Percentiles rank a stretch among this genome's conserved stretches.
Conservation (phyloP, 2,113 vertebrate genomes). For the Delphinus delphis region DNA sequence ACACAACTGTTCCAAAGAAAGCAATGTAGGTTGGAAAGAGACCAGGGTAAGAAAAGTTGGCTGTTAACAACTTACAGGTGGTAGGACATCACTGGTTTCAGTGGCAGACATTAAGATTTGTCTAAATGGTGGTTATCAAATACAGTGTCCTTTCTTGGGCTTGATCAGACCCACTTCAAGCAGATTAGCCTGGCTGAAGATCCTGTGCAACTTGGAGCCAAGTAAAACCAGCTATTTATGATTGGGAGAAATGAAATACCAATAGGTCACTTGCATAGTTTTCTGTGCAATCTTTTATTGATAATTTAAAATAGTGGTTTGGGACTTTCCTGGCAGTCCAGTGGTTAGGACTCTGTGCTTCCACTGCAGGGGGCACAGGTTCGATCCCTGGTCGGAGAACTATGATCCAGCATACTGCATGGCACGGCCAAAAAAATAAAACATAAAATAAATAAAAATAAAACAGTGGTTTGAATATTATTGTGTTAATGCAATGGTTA, state of each 20-base stretch:
- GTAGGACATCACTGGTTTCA: not conserved
- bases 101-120: not conserved
- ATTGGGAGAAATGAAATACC: not conserved
- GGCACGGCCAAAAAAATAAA: not conserved
- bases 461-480: not conserved
- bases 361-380: not conserved
- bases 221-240: not conserved
- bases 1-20: not conserved
- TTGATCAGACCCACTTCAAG: not conserved
- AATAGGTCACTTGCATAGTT: not conserved
- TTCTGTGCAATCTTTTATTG: not conserved
- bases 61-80: not conserved
- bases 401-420: not conserved
- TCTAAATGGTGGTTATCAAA: not conserved
- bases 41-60: not conserved
- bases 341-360: not conserved
- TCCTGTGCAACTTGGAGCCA: not conserved
- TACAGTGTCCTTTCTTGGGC: not conserved
- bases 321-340: not conserved
- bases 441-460: not conserved
- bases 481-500: not conserved
- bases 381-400: not conserved
- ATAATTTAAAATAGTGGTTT: not conserved
- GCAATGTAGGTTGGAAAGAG: not conserved
- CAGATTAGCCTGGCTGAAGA: not conserved